These are phyloP conservation scores for Nymphalis io DNA, from an alignment of 1,140 invertebrate genomes.

Conservation along the genomic window DNA sequence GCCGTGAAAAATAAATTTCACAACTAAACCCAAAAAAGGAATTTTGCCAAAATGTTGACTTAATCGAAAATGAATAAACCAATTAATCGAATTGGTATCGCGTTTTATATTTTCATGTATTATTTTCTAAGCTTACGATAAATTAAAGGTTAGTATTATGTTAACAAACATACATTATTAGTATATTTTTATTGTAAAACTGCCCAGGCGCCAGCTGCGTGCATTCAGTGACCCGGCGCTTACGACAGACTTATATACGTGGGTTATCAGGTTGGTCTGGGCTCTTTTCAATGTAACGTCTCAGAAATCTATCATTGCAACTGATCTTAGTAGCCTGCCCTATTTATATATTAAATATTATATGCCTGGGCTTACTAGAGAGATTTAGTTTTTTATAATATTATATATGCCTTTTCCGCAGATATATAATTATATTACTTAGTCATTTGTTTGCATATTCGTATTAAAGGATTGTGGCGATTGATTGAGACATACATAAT, in stretches of 20 bases:
- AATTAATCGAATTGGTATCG: too few species aligned
- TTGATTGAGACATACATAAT: too few species aligned
- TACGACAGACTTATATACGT: slow-evolving; percentile 27
- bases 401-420: too few species aligned
- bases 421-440: too few species aligned
- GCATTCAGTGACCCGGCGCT: slow-evolving; percentile 26
- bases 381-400: neutral
- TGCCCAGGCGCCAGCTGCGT: slow-evolving; percentile 23
- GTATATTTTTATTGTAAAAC: slow-evolving; percentile 4
- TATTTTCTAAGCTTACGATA: too few species aligned
- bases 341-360: slow-evolving; percentile 25
- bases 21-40: neutral
- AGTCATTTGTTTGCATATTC: too few species aligned
- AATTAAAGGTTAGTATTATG: neutral
- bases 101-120: too few species aligned
- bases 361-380: neutral
- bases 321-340: slow-evolving; percentile 24
- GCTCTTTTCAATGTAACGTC: slow-evolving; percentile 35
- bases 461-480: too few species aligned
- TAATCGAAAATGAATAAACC: too few species aligned
- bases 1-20: too few species aligned
- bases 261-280: slow-evolving; percentile 36
- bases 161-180: neutral
- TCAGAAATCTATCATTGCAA: slow-evolving; percentile 13
- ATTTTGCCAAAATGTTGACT: too few species aligned